A percentile compares a stretch with the other conserved stretches of the same genome.
phyloP scores from a whole-genome alignment of 1,140 invertebrate species.

The Papilio dardanus region DNA sequence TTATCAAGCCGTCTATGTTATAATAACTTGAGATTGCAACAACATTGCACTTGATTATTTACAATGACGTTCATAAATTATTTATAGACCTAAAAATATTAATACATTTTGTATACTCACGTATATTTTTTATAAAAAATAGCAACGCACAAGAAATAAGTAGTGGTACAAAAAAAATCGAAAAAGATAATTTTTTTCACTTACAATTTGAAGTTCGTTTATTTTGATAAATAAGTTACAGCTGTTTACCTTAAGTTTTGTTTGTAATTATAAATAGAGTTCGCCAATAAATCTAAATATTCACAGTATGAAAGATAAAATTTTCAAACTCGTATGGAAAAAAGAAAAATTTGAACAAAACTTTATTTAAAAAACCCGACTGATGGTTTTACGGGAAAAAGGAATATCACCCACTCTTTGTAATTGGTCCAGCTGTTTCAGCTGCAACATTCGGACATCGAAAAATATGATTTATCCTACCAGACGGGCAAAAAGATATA shows the following conservation, averaged over 20 bases:
- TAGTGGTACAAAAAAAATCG: background rate
- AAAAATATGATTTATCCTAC: too few relatives aligned
- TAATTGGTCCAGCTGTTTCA: background rate
- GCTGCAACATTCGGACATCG: background rate
- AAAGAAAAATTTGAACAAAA: too few relatives aligned
- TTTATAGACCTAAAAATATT: background rate
- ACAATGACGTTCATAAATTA: conserved; percentile 1
- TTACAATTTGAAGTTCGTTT: background rate
- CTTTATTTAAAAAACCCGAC: too few relatives aligned
- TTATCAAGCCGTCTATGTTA: background rate
- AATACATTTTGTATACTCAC: background rate
- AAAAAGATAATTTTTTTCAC: background rate
- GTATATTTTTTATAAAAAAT: too few relatives aligned
- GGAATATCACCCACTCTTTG: background rate
- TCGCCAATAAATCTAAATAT: background rate
- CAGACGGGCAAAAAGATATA: too few relatives aligned
- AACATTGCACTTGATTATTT: conserved; percentile 9
- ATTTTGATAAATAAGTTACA: background rate
- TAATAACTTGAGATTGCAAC: conserved; percentile 13
- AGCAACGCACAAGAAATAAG: too few relatives aligned
- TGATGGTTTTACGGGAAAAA: too few relatives aligned
- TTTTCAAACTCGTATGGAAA: background rate
- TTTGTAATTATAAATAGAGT: background rate
- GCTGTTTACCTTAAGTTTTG: background rate
- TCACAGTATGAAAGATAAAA: background rate